These are phyloP conservation scores for Drosophila peninsularis DNA, from an alignment of 2,888 invertebrate genomes.

Conservation along the genomic window DNA sequence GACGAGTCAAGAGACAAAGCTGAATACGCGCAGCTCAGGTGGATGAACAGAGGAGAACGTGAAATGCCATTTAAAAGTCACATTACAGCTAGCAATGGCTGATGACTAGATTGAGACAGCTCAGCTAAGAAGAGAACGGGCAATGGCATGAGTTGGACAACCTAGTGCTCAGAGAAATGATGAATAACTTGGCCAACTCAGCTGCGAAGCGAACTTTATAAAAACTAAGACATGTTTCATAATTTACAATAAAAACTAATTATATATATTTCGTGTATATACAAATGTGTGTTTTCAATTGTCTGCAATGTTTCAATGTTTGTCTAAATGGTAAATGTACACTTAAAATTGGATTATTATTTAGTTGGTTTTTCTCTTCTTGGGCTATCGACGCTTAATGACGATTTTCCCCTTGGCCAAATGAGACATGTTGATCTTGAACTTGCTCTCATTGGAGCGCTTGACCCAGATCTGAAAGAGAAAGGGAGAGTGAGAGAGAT, in stretches of 20 bases:
- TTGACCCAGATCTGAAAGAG: constrained; percentile 93
- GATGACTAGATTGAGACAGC: too few species aligned
- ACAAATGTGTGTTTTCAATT: constrained; percentile 14
- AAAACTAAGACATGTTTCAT: not conserved
- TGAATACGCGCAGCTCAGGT: too few species aligned
- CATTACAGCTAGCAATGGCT: too few species aligned
- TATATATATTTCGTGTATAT: constrained; percentile 23
- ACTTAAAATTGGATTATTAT: constrained; percentile 2
- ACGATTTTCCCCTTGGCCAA: constrained; percentile 94
- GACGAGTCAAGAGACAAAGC: too few species aligned
- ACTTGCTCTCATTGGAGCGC: constrained; percentile 91
- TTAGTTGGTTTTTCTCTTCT: not conserved
- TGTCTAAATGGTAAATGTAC: not conserved
- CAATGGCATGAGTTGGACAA: too few species aligned
- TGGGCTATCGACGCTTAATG: constrained; percentile 89
- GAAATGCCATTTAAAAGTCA: too few species aligned
- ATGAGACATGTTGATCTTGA: constrained; percentile 93
- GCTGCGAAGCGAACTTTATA: too few species aligned
- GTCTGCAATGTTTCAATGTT: not conserved
- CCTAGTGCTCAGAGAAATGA: too few species aligned
- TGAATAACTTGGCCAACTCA: not conserved
- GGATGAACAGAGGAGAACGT: too few species aligned
- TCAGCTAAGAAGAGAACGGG: too few species aligned
- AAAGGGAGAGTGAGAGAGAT: not conserved
- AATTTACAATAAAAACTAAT: constrained; percentile 12